Percentiles rank a stretch among this genome's conserved stretches.
Evolutionary conservation across 2,888 invertebrate species (phyloP).

Genomic region (Bimastos eiseni): DNA sequence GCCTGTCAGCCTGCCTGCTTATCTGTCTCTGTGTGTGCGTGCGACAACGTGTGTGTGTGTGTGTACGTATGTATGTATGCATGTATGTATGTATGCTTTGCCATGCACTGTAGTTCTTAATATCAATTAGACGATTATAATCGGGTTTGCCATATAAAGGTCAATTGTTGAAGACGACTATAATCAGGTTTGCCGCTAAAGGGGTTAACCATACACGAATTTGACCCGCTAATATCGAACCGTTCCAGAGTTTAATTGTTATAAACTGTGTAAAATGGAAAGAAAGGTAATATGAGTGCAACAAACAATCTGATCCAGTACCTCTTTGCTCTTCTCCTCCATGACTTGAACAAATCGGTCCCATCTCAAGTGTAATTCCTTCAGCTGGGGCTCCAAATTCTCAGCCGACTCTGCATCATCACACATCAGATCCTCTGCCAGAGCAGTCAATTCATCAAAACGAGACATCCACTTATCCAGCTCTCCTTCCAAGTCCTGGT

Average conservation of each 20-base stretch:
- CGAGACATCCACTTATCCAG: conserved; percentile 69
- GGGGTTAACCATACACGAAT: no score
- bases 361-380: conserved; percentile 64
- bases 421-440: conserved; percentile 65
- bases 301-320: conserved; percentile 43
- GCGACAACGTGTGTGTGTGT: no score
- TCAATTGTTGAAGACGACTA: no score
- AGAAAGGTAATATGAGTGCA: neutral
- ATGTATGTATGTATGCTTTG: no score
- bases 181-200: no score
- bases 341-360: conserved; percentile 65
- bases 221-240: no score
- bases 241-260: neutral
- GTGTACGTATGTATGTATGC: no score
- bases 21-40: no score
- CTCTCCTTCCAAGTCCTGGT: conserved; percentile 71
- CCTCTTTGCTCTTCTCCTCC: conserved; percentile 63
- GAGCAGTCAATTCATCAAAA: conserved; percentile 66
- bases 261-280: neutral
- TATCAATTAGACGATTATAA: no score
- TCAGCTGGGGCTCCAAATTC: conserved; percentile 49
- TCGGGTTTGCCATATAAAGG: no score
- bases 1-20: no score
- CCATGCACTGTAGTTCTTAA: no score
- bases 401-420: conserved; percentile 51